A percentile compares a stretch with the other conserved stretches of the same genome.
Conservation (phyloP, 1,140 invertebrate genomes). For the Zaprionus inermis region DNA sequence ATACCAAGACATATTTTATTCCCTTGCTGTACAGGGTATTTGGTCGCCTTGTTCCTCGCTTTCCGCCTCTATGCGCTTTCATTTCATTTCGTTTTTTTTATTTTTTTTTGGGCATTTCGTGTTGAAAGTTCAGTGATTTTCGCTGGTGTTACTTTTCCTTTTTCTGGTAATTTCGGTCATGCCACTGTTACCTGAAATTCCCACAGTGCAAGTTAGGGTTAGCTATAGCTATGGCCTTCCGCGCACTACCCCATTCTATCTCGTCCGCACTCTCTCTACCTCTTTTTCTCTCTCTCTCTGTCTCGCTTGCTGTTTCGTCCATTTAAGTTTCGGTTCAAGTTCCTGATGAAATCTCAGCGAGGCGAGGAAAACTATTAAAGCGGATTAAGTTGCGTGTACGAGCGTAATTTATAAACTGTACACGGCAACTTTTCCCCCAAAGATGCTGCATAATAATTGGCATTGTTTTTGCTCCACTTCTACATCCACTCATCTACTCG, state of each 20-base stretch:
- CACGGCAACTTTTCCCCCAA: slow-evolving; percentile 46
- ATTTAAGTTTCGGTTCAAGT: slow-evolving; percentile 40
- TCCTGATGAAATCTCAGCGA: slow-evolving; percentile 35
- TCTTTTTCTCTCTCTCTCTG: neutral
- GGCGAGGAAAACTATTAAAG: slow-evolving; percentile 50
- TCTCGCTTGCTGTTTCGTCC: neutral
- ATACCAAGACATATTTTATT: neutral
- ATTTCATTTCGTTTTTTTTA: neutral
- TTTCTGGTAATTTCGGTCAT: slow-evolving; percentile 24
- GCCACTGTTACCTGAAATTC: slow-evolving; percentile 29
- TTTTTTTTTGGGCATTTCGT: slow-evolving; percentile 10
- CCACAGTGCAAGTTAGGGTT: slow-evolving; percentile 17
- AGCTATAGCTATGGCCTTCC: slow-evolving; percentile 20
- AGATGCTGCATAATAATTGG: slow-evolving; percentile 54
- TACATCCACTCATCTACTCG: slow-evolving; percentile 2
- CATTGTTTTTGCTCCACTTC: slow-evolving; percentile 26
- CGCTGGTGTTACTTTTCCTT: slow-evolving; percentile 20
- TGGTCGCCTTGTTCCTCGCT: no score
- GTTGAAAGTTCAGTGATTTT: slow-evolving; percentile 38
- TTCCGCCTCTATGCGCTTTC: neutral
- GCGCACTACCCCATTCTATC: no score
- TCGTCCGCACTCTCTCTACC: neutral
- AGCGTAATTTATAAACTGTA: slow-evolving; percentile 54
- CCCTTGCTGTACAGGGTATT: neutral
- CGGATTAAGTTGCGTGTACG: slow-evolving; percentile 55